Conservation (phyloP, 1,140 invertebrate species). For the Wasmannia auropunctata region DNA sequence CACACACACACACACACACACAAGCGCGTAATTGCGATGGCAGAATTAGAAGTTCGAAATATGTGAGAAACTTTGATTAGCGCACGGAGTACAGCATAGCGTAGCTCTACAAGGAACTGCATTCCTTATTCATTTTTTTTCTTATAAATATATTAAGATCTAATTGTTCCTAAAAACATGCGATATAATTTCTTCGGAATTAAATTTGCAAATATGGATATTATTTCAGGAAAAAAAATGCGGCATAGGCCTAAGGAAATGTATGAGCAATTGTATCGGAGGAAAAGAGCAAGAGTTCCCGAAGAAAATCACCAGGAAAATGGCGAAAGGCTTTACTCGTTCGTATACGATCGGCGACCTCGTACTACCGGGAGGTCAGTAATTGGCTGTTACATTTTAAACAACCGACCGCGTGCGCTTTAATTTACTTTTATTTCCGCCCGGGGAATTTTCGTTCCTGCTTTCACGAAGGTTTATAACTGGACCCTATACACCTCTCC, state of each 20-base stretch:
- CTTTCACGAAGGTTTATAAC: conserved; percentile 72
- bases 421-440: conserved; percentile 77
- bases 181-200: not conserved
- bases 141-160: not conserved
- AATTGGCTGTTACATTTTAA: conserved; percentile 79
- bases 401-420: conserved; percentile 69
- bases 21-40: not conserved
- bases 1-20: too few relatives aligned
- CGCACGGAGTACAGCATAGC: too few relatives aligned
- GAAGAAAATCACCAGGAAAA: conserved; percentile 43
- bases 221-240: not conserved
- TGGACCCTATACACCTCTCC: conserved; percentile 30
- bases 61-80: conserved; percentile 10
- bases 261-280: conserved; percentile 3
- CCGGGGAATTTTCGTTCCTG: conserved; percentile 71
- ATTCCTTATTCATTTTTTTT: not conserved
- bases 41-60: not conserved
- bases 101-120: not conserved
- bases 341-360: conserved; percentile 49
- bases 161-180: not conserved
- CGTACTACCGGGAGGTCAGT: conserved; percentile 59
- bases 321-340: conserved; percentile 24
- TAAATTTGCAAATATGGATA: not conserved
- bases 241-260: conserved; percentile 15
- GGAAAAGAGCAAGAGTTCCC: conserved; percentile 16